phyloP scores from a whole-genome alignment of 1,140 invertebrate genomes.

The Reticulitermes speratus region DNA sequence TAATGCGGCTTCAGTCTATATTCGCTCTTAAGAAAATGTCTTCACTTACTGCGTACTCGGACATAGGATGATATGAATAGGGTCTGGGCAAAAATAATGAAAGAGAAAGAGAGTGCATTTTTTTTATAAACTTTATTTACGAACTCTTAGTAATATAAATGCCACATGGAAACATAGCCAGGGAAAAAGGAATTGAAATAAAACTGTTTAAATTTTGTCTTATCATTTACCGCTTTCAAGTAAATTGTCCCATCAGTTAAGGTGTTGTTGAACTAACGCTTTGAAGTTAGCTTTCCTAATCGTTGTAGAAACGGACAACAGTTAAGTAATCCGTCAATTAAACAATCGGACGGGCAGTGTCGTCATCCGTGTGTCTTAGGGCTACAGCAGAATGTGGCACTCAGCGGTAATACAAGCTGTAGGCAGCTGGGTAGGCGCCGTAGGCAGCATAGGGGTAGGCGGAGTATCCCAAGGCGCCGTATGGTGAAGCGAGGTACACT shows the following conservation, averaged over 20 bases:
- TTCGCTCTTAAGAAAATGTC: too few relatives aligned
- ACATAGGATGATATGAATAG: background rate
- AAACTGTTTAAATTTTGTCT: background rate
- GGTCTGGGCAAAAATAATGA: background rate
- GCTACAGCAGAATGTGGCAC: background rate
- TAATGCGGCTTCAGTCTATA: too few relatives aligned
- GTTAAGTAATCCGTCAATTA: background rate
- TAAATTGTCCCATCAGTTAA: background rate
- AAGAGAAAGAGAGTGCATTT: background rate
- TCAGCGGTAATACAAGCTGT: background rate
- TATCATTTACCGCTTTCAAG: background rate
- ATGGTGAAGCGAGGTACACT: background rate
- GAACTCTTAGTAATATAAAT: background rate
- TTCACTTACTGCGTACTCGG: too few relatives aligned
- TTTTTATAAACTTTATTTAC: conserved; percentile 3
- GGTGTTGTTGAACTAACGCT: background rate
- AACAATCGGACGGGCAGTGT: conserved; percentile 2
- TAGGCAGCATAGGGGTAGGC: background rate
- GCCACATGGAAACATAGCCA: background rate
- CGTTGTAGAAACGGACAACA: background rate
- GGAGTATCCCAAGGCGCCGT: background rate
- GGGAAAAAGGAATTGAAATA: background rate
- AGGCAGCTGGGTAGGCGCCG: background rate
- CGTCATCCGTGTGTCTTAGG: background rate
- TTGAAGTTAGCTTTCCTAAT: background rate